Conservation (phyloP, 2,113 vertebrate genomes). For the Chlamydotis undulata region DNA sequence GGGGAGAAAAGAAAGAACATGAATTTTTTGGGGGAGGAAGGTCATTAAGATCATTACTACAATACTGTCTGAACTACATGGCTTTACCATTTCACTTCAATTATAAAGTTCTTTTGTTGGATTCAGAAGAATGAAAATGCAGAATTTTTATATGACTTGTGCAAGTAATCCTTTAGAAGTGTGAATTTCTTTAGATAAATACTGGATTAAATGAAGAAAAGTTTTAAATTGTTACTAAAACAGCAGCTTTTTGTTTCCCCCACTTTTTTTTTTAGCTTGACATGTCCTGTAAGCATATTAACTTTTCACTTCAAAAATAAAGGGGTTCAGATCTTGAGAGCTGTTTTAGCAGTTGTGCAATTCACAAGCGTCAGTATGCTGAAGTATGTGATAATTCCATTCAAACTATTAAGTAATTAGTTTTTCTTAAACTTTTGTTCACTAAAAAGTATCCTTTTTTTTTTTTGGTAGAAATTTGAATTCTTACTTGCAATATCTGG, state of each 20-base stretch:
- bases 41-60: background rate
- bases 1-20: background rate
- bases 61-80: background rate
- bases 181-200: background rate
- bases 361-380: background rate
- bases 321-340: background rate
- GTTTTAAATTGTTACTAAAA: background rate
- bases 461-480: background rate
- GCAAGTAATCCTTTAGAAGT: background rate
- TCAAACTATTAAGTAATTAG: background rate
- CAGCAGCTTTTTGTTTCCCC: background rate
- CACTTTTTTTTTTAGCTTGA: background rate
- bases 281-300: background rate
- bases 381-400: background rate
- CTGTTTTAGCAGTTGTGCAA: background rate
- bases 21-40: background rate
- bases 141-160: background rate
- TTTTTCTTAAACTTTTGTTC: background rate
- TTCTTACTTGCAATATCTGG: background rate
- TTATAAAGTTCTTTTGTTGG: background rate
- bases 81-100: constrained; percentile 17
- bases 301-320: background rate
- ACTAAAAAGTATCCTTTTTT: background rate
- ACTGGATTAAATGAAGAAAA: background rate
- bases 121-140: background rate